Percentiles rank a stretch among this genome's conserved stretches.
Evolutionary conservation across 2,888 invertebrate species (phyloP).

Genomic region (Eumacrocentrus americanus): DNA sequence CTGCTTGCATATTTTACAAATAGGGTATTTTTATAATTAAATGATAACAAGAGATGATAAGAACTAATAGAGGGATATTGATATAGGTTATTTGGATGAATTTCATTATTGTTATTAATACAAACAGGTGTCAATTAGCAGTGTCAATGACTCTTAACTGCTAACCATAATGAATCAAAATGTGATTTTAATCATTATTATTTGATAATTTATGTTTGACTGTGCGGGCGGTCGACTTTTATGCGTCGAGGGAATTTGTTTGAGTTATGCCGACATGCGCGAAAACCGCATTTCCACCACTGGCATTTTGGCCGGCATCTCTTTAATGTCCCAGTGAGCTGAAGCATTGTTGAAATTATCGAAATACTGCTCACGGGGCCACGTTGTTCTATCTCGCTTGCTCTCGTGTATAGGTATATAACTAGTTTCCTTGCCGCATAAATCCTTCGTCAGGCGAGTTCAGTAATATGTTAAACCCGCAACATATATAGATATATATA

Average conservation of each 20-base stretch:
- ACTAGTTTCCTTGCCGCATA: constrained; percentile 25
- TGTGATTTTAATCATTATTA: background rate
- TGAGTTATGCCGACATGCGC: constrained; percentile 17
- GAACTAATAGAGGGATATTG: background rate
- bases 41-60: constrained; percentile 29
- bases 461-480: constrained; percentile 27
- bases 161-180: background rate
- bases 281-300: constrained; percentile 23
- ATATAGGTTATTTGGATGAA: no score
- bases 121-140: constrained; percentile 25
- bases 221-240: background rate
- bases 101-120: background rate
- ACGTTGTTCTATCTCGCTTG: constrained; percentile 13
- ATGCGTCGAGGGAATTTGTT: background rate
- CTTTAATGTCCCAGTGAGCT: constrained; percentile 1
- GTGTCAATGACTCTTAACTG: background rate
- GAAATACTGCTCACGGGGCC: constrained; percentile 20
- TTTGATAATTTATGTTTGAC: background rate
- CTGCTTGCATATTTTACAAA: constrained; percentile 23
- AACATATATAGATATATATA: background rate
- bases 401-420: constrained; percentile 14
- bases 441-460: constrained; percentile 33
- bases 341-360: constrained; percentile 26
- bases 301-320: constrained; percentile 20
- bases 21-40: constrained; percentile 35